Evolutionary conservation across 1,140 invertebrate species (phyloP).

Genomic region (Dysdera silvatica): DNA sequence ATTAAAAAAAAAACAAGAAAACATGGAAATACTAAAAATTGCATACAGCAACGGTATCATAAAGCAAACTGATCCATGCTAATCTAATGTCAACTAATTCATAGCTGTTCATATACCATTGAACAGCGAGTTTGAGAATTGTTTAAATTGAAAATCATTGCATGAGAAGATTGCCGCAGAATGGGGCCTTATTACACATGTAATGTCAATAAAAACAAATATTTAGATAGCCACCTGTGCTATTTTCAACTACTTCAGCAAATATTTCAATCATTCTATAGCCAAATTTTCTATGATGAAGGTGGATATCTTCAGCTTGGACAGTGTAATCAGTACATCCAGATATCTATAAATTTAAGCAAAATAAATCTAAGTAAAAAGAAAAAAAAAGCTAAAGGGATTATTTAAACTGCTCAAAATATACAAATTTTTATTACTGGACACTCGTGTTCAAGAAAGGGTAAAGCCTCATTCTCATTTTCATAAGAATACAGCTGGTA

Average conservation of each 20-base stretch:
- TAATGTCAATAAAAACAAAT: neutral
- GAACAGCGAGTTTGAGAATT: too few species aligned
- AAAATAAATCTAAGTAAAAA: neutral
- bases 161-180: neutral
- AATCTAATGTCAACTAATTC: too few species aligned
- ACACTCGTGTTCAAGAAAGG: conserved; percentile 1
- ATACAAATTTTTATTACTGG: neutral
- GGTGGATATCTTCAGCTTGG: conserved; percentile 40
- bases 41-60: too few species aligned
- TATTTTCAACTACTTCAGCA: conserved; percentile 55
- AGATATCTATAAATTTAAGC: conserved; percentile 14
- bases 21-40: too few species aligned
- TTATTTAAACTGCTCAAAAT: neutral
- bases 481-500: conserved; percentile 9
- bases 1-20: too few species aligned
- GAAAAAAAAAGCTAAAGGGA: neutral
- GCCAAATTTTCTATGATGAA: conserved; percentile 47
- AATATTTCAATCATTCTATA: conserved; percentile 48
- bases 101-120: too few species aligned
- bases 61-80: too few species aligned
- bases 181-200: neutral
- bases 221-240: conserved; percentile 43
- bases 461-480: neutral
- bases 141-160: too few species aligned
- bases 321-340: conserved; percentile 48